phyloP scores from a whole-genome alignment of 2,888 invertebrate genomes.

The Crepidodera aurea region DNA sequence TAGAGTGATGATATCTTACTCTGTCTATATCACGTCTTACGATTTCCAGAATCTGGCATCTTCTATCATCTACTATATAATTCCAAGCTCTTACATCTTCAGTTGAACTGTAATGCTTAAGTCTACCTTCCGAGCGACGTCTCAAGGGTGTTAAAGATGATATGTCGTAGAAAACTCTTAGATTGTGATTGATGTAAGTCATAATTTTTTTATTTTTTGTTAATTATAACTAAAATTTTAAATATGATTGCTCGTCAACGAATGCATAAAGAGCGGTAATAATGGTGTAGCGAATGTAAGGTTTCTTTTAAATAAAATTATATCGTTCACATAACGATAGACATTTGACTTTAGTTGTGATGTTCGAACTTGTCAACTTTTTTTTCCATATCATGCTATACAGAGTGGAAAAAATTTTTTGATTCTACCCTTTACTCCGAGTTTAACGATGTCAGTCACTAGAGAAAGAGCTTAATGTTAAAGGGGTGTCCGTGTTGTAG shows the following conservation, averaged over 20 bases:
- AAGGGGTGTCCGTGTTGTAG: too few relatives aligned
- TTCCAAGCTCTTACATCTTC: conserved; percentile 69
- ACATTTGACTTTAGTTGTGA: background rate
- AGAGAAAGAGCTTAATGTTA: too few relatives aligned
- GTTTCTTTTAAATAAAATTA: too few relatives aligned
- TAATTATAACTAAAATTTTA: too few relatives aligned
- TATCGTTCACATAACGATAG: conserved; percentile 7
- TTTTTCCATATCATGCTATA: too few relatives aligned
- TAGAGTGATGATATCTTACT: too few relatives aligned
- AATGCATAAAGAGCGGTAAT: background rate
- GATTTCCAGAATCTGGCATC: conserved; percentile 65
- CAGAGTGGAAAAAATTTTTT: too few relatives aligned
- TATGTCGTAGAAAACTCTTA: conserved; percentile 34
- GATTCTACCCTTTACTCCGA: too few relatives aligned
- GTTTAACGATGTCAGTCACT: too few relatives aligned
- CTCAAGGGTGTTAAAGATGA: conserved; percentile 33
- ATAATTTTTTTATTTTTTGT: too few relatives aligned
- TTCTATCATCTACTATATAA: conserved; percentile 65
- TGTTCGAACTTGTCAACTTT: too few relatives aligned
- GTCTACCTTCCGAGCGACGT: conserved; percentile 62
- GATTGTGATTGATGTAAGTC: conserved; percentile 39
- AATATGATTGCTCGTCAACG: too few relatives aligned
- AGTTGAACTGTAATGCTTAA: conserved; percentile 67
- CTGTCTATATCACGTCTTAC: background rate
- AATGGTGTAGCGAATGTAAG: conserved; percentile 6